Evolutionary conservation across 2,113 vertebrate genomes (phyloP), one percentile per base, ranked within the genome.

Genomic region (Gallinago undulata): DNA sequence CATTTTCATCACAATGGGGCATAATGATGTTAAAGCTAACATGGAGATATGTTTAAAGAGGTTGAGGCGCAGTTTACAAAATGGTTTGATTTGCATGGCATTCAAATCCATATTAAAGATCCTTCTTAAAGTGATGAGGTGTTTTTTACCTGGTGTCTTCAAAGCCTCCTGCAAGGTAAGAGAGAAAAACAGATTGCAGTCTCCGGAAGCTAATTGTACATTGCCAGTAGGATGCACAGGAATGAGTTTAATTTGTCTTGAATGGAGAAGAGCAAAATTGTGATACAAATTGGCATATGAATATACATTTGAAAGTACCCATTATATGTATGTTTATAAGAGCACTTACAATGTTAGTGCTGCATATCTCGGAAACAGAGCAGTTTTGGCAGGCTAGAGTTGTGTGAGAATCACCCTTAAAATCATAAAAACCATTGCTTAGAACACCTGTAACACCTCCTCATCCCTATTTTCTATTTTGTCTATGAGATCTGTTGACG

Each of bases 1-100:
- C 97, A 97, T 98, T 98, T 98, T 97, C 97, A 98, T 98, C 98
- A 98, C 97, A 98, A 98, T 98, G 95, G 96, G 90, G 90, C 95
- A 97, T 97, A 98, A 98, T 97, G 97, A 97, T 97, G 97, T 98
- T 98, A 98, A 97, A 97, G 85, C 95, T 97, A 98, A 97, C 92
- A 93, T 56, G 90, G 89, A 97, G 96, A 94, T 97, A 81, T 78
- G 70, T 96, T 97, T 97, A 70, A 97, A 96, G 95, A 97, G 96
- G 91, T 96, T 97, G 95, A 87, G 78, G 64, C 85, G 77, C 21
- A 88, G 96, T 97, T 98, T 98, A 97, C 89, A 88, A 92, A 96
- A 95, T 59, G 86, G 93, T 92, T 98, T 97, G 97, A 98, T 98
- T 98, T 98, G 94, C 74, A 85, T 82, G 85, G 70, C 84, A 57